Percentiles rank a stretch among this genome's conserved stretches.
Conservation (phyloP, 1,140 invertebrate species). For the Sitophilus oryzae region DNA sequence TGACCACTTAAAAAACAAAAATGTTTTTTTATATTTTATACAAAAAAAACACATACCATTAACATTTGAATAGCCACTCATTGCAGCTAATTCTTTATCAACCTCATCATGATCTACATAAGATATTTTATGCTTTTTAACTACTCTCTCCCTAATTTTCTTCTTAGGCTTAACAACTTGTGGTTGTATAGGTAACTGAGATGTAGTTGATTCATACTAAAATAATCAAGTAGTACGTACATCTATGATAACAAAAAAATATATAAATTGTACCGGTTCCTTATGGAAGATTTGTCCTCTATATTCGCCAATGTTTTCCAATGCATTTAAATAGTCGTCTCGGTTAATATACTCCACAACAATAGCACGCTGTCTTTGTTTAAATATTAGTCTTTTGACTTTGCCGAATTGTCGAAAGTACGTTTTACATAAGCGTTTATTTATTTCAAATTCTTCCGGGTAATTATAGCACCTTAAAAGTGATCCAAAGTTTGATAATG, state of each 20-base stretch:
- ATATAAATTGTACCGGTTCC: slow-evolving; percentile 10
- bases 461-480: slow-evolving; percentile 57
- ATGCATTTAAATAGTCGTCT: slow-evolving; percentile 51
- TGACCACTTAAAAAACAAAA: slow-evolving; percentile 5
- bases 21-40: not conserved
- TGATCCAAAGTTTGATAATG: no score
- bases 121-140: slow-evolving; percentile 47
- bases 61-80: slow-evolving; percentile 41
- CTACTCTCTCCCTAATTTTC: slow-evolving; percentile 32
- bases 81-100: slow-evolving; percentile 49
- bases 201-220: slow-evolving; percentile 10
- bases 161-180: slow-evolving; percentile 4
- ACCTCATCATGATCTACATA: slow-evolving; percentile 49
- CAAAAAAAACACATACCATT: slow-evolving; percentile 12
- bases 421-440: slow-evolving; percentile 53
- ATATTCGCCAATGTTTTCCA: slow-evolving; percentile 52
- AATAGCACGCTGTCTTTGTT: slow-evolving; percentile 53
- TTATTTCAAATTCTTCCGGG: slow-evolving; percentile 55
- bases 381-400: slow-evolving; percentile 54
- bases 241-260: not conserved
- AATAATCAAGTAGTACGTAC: not conserved
- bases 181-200: not conserved
- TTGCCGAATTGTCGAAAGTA: slow-evolving; percentile 61
- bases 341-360: slow-evolving; percentile 56
- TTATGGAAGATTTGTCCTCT: slow-evolving; percentile 57